Conservation (phyloP, 2,797 vertebrate genomes). For the Eospalax fontanierii region DNA sequence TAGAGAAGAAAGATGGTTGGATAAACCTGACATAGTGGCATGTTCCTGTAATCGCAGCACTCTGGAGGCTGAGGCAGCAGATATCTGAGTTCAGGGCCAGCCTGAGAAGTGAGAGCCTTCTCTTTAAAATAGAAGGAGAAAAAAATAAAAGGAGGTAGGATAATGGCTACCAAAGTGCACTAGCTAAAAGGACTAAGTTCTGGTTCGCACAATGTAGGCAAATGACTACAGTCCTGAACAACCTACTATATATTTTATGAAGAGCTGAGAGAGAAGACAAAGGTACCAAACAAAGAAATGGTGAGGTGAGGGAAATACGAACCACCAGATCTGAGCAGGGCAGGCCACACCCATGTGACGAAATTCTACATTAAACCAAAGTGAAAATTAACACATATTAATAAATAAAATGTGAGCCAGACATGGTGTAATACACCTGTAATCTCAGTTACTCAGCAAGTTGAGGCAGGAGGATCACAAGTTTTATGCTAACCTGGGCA, state of each 20-base stretch:
- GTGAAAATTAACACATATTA: not conserved
- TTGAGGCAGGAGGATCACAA: not conserved
- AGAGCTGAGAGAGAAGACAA: not conserved
- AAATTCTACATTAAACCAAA: not conserved
- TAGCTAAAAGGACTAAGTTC: not conserved
- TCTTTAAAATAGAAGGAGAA: not conserved
- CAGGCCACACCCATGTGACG: not conserved
- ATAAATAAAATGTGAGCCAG: not conserved
- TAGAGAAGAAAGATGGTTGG: no score
- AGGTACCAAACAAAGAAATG: not conserved
- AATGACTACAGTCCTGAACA: not conserved
- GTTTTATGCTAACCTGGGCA: not conserved
- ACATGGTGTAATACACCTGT: not conserved
- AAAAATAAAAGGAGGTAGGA: not conserved
- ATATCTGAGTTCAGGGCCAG: not conserved
- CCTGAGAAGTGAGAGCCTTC: not conserved
- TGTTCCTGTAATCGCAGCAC: no score
- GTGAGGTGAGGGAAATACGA: not conserved
- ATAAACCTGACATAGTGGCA: not conserved
- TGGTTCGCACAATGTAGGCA: not conserved
- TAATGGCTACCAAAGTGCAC: not conserved
- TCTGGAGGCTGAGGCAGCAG: not conserved
- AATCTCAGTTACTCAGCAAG: not conserved
- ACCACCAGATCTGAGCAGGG: not conserved
- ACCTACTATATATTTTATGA: not conserved